These are phyloP conservation scores for Pygocentrus nattereri DNA, from an alignment of 2,797 vertebrate genomes.

Conservation along the genomic window DNA sequence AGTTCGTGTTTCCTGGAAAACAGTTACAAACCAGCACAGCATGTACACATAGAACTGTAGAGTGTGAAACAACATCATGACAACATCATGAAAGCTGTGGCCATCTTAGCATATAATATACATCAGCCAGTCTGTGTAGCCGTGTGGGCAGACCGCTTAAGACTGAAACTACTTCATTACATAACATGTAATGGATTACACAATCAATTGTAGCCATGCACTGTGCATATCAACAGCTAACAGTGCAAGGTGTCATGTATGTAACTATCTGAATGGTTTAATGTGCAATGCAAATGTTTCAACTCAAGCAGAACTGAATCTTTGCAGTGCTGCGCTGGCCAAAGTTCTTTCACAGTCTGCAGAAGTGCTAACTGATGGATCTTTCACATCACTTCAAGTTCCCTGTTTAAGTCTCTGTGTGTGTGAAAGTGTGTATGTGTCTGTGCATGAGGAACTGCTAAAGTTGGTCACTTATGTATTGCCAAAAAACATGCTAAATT, in stretches of 20 bases:
- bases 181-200: background rate
- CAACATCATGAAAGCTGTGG: background rate
- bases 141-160: background rate
- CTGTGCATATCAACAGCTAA: background rate
- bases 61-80: too few species aligned
- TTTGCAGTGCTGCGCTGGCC: background rate
- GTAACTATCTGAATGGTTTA: background rate
- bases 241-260: background rate
- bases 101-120: background rate
- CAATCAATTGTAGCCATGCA: background rate
- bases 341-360: background rate
- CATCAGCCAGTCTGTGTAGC: too few species aligned
- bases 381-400: slow-evolving; percentile 44
- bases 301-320: background rate
- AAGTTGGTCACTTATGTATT: slow-evolving; percentile 13
- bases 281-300: background rate
- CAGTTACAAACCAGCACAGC: background rate
- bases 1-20: background rate
- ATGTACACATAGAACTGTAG: background rate
- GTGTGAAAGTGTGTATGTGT: slow-evolving; percentile 8
- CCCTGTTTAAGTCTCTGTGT: slow-evolving; percentile 68
- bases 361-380: background rate
- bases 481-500: background rate
- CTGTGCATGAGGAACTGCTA: slow-evolving; percentile 58
- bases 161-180: background rate